Percentiles rank a stretch among this genome's conserved stretches.
These are phyloP conservation scores for Drosophila navojoa DNA, from an alignment of 1,140 invertebrate species.

Conservation along the genomic window DNA sequence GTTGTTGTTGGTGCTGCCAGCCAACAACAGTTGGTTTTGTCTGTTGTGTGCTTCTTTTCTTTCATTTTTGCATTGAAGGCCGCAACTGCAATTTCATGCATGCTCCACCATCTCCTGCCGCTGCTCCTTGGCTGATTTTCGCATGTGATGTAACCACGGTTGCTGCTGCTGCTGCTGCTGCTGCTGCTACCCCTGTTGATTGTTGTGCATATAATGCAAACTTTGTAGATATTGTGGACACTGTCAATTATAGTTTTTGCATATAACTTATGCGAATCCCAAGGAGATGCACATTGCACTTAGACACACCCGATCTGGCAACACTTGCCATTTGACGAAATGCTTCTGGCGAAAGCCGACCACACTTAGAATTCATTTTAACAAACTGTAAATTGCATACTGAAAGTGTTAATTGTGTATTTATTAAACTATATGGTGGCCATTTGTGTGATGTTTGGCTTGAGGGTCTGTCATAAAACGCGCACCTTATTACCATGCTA, in stretches of 20 bases:
- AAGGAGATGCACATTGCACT: background rate
- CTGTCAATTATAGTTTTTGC: slow-evolving; percentile 62
- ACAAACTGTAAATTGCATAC: background rate
- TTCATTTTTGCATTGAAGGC: slow-evolving; percentile 45
- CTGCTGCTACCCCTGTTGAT: background rate
- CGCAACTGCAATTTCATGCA: slow-evolving; percentile 52
- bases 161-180: slow-evolving; percentile 2
- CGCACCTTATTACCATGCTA: slow-evolving; percentile 59
- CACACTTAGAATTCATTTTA: slow-evolving; percentile 17
- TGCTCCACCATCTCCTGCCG: slow-evolving; percentile 22
- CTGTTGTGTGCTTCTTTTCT: slow-evolving; percentile 35
- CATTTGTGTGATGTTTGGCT: slow-evolving; percentile 38
- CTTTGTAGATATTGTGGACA: slow-evolving; percentile 19
- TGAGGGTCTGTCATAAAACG: slow-evolving; percentile 54
- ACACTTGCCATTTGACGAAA: background rate
- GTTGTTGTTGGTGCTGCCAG: slow-evolving; percentile 6
- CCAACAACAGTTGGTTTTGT: slow-evolving; percentile 18
- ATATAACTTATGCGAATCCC: slow-evolving; percentile 54
- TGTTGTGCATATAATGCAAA: slow-evolving; percentile 4
- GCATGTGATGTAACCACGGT: slow-evolving; percentile 51
- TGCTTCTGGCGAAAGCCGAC: slow-evolving; percentile 1
- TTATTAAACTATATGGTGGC: slow-evolving; percentile 61
- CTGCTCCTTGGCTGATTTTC: background rate
- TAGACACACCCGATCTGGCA: slow-evolving; percentile 14
- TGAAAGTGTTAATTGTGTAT: slow-evolving; percentile 67